These are phyloP conservation scores for Chelonus insularis DNA, from an alignment of 1,140 invertebrate species.

Conservation along the genomic window DNA sequence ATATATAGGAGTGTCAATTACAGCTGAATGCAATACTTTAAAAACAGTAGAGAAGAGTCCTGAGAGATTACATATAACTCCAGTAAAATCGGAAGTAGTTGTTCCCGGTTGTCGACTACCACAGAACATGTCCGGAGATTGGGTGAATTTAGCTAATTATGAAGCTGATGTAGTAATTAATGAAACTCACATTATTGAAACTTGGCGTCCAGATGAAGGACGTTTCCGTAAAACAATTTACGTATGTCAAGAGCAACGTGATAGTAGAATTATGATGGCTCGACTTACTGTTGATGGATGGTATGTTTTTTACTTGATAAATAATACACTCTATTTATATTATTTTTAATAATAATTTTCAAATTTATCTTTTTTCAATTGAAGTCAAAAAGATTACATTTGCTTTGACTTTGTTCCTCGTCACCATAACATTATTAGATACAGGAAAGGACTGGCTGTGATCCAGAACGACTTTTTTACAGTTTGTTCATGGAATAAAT, in stretches of 20 bases:
- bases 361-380: conserved; percentile 52
- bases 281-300: conserved; percentile 94
- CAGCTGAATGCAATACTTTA: conserved; percentile 87
- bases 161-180: conserved; percentile 94
- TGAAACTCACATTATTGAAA: conserved; percentile 94
- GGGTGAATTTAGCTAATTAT: conserved; percentile 96
- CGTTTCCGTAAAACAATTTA: conserved; percentile 88
- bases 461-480: conserved; percentile 89
- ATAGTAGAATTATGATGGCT: conserved; percentile 91
- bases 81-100: conserved; percentile 84
- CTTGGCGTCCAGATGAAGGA: conserved; percentile 88
- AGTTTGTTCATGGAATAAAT: conserved; percentile 92
- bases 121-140: conserved; percentile 90
- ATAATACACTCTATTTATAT: no score
- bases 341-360: conserved; percentile 14
- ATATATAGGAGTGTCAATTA: conserved; percentile 87
- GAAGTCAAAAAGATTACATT: conserved; percentile 96
- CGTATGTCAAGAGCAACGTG: conserved; percentile 88
- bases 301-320: no score
- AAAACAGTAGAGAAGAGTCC: conserved; percentile 93
- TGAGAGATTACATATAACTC: conserved; percentile 83
- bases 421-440: conserved; percentile 95
- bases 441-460: conserved; percentile 85
- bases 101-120: conserved; percentile 89
- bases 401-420: conserved; percentile 95